These are phyloP conservation scores for Mimachlamys varia DNA, from an alignment of 2,888 invertebrate genomes.

Conservation along the genomic window DNA sequence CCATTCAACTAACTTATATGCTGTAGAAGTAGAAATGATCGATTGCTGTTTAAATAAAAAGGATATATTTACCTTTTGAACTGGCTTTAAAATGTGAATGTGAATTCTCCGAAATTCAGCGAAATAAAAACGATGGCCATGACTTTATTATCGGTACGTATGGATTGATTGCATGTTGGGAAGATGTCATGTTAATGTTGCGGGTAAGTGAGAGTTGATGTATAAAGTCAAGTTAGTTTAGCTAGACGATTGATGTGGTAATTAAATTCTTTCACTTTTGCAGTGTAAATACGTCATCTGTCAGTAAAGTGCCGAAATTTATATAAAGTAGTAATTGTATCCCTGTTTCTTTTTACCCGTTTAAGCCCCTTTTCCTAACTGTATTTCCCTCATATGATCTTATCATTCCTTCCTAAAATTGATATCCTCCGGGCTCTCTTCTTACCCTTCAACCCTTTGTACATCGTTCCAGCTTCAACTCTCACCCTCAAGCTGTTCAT, in stretches of 20 bases:
- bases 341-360: not conserved
- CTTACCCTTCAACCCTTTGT: not conserved
- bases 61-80: no score
- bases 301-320: slow-evolving; percentile 36
- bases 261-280: slow-evolving; percentile 1
- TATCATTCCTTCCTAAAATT: not conserved
- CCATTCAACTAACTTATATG: no score
- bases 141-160: not conserved
- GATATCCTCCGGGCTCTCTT: not conserved
- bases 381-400: not conserved
- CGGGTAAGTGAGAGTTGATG: not conserved
- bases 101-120: no score
- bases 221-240: not conserved
- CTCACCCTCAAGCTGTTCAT: no score
- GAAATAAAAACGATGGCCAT: not conserved
- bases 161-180: not conserved
- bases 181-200: not conserved
- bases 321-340: slow-evolving; percentile 34
- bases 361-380: not conserved
- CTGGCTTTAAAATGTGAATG: no score
- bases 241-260: not conserved
- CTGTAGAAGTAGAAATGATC: no score
- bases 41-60: no score
- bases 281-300: not conserved
- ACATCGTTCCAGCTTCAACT: no score